Base-by-base conservation (phyloP, 2,888 invertebrate species). In the Coenonympha arcania region DNA sequence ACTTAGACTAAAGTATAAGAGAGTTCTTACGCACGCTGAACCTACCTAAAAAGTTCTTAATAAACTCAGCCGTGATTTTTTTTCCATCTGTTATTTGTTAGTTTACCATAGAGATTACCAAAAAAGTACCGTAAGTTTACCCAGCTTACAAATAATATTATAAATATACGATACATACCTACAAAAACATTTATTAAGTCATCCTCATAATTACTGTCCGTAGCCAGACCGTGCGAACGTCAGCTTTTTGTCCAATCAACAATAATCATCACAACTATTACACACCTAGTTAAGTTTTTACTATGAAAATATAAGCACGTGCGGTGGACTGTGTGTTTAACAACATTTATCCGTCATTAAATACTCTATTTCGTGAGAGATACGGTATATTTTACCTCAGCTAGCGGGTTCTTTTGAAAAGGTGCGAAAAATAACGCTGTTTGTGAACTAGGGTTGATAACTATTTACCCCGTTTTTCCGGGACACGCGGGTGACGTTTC, bases 281-380 rank as follows among this genome's bases (percentile, higher is more conserved):
- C 75, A 79, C 69, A 77, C 67, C 60, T 71, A 65, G 71, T 71
- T 77, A 77, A 74, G 77, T 73, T 71, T 68, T 64, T 68, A 52
- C 69, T 45, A 45, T 37, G 71, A 76, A 78, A 79, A 76, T 68
- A 40, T 44, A 50, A 42, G 34, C 54, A 40, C 53, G 51, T 52
- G 54, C 49, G 39, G 36, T 15, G 16, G 3, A 34, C 11, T 24
- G 24, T 33, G 24, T 44, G 18, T 24, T 44, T 16, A 34, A 24
- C 34, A 44, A 44, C 24, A 24, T 8, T 15, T 16, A 24, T 26
- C 3, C 6, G 8, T 8, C 11, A 31, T 44, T 26, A 18, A 20
- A 24, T 4, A 37, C 36, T 37, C 9, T 45, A 45, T 28, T 3
- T 3, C 1, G 2, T 6, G 4, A 3, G 1, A 2, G 9, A 36